phyloP scores from a whole-genome alignment of 2,113 vertebrate species.

The Bos javanicus region DNA sequence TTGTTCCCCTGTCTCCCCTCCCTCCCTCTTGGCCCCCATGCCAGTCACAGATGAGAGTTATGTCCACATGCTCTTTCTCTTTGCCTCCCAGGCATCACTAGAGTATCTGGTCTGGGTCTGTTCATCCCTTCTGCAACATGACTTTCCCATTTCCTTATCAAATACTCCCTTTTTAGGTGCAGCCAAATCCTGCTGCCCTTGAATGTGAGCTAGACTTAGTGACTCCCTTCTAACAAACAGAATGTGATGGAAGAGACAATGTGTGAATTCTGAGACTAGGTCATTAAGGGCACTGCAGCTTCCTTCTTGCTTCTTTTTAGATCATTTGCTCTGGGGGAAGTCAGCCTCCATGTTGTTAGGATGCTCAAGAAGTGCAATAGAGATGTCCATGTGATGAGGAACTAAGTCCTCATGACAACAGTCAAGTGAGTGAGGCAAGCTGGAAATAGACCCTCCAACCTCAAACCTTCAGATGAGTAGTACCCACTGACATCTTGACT shows the following conservation, averaged over 20 bases:
- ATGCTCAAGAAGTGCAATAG: neutral
- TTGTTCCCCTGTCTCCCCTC: neutral
- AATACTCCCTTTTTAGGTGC: neutral
- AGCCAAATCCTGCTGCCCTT: neutral
- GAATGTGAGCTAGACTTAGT: neutral
- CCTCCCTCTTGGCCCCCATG: too few relatives aligned
- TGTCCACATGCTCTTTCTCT: neutral
- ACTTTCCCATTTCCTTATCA: neutral
- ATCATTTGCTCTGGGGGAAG: neutral
- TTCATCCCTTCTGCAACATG: neutral
- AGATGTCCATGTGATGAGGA: neutral
- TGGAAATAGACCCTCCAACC: neutral
- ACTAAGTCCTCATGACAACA: neutral
- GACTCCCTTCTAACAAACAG: neutral
- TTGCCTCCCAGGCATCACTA: neutral
- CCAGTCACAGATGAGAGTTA: neutral
- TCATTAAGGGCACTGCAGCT: neutral
- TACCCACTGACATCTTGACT: neutral
- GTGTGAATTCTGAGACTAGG: neutral
- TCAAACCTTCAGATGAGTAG: neutral
- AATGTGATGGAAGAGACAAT: neutral
- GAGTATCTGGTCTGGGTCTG: neutral
- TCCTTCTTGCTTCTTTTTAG: neutral
- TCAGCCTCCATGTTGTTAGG: neutral
- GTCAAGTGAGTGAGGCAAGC: neutral